A percentile compares a stretch with the other conserved stretches of the same genome.
These are phyloP conservation scores for Meteorus cinctellus DNA, from an alignment of 2,888 invertebrate species.

Conservation along the genomic window DNA sequence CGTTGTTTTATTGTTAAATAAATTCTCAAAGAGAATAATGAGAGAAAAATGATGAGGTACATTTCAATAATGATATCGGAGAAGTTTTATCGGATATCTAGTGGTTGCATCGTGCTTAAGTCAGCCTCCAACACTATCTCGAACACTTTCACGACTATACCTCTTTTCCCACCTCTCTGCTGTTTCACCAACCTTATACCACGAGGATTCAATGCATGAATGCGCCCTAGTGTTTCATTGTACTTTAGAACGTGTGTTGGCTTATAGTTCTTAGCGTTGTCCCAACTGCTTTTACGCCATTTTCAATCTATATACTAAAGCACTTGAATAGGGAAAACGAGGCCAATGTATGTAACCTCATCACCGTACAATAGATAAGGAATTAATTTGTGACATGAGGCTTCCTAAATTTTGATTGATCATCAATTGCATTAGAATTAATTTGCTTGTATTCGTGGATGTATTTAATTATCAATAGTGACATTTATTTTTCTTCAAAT, in stretches of 20 bases:
- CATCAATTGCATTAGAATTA: no score
- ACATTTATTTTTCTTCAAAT: no score
- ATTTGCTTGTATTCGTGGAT: no score
- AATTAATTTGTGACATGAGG: neutral
- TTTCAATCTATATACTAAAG: neutral
- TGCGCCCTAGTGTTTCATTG: constrained; percentile 22
- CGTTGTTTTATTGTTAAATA: no score
- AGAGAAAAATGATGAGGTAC: neutral
- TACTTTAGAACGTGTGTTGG: constrained; percentile 18
- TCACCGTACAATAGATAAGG: neutral
- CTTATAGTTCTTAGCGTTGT: neutral
- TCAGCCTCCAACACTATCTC: constrained; percentile 4
- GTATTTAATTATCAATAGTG: no score
- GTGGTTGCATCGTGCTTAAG: neutral
- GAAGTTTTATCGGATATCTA: neutral
- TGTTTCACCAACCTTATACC: neutral
- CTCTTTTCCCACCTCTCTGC: neutral
- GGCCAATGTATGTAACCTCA: neutral
- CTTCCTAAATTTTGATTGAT: no score
- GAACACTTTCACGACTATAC: neutral
- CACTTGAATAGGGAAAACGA: neutral
- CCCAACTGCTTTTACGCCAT: neutral
- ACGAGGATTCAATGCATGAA: constrained; percentile 17
- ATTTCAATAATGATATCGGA: neutral
- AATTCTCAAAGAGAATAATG: neutral